A percentile compares a stretch with the other conserved stretches of the same genome.
Conservation (phyloP, 1,140 invertebrate genomes). For the Eubasilissa regina region DNA sequence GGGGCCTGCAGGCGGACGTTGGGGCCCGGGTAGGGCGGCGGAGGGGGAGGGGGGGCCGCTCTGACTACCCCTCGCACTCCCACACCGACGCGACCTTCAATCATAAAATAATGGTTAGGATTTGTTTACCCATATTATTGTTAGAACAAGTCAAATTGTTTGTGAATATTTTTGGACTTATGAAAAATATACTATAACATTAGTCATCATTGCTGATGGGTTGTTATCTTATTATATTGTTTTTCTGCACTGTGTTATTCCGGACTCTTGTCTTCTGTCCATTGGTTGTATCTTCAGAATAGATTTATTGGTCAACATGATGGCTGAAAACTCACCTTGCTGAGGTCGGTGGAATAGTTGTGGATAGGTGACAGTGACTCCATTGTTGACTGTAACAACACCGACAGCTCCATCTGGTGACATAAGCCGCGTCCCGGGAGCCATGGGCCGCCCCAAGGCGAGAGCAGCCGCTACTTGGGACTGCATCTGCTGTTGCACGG, state of each 20-base stretch:
- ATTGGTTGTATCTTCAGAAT: too few species aligned
- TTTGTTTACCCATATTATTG: too few species aligned
- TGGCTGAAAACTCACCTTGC: constrained; percentile 35
- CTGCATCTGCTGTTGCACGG: constrained; percentile 72
- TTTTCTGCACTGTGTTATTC: too few species aligned
- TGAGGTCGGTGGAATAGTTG: constrained; percentile 65
- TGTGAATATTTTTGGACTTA: too few species aligned
- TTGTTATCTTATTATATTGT: too few species aligned
- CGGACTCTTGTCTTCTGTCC: too few species aligned
- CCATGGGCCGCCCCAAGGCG: constrained; percentile 75
- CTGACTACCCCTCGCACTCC: constrained; percentile 67
- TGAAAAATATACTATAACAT: too few species aligned
- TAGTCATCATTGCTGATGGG: too few species aligned
- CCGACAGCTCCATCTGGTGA: constrained; percentile 78
- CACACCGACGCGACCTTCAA: constrained; percentile 62
- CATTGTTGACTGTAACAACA: constrained; percentile 77
- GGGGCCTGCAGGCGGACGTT: constrained; percentile 59
- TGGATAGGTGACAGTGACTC: constrained; percentile 76
- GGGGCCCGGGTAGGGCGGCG: constrained; percentile 76
- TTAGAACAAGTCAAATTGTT: too few species aligned
- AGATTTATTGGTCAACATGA: background rate
- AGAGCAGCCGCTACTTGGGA: constrained; percentile 76
- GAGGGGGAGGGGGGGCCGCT: constrained; percentile 74
- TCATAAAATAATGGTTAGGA: background rate
- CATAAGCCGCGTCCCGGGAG: constrained; percentile 75